Conservation (phyloP, 2,888 invertebrate species). For the Brachycybe producta region DNA sequence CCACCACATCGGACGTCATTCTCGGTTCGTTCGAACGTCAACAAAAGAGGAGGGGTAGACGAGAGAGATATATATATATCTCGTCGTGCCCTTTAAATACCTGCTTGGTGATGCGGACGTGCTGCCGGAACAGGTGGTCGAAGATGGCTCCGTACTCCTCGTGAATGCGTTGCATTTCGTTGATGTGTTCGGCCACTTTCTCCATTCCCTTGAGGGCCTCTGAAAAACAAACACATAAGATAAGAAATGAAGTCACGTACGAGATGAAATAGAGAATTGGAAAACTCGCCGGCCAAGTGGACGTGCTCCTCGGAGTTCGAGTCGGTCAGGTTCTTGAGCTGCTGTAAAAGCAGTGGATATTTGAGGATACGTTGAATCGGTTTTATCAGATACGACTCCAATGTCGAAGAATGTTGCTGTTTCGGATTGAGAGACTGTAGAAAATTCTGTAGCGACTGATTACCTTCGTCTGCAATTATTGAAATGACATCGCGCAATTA, state of each 20-base stretch:
- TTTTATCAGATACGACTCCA: slow-evolving; percentile 96
- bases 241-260: neutral
- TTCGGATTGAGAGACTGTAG: slow-evolving; percentile 85
- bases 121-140: slow-evolving; percentile 89
- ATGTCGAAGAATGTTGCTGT: slow-evolving; percentile 89
- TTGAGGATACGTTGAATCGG: slow-evolving; percentile 96
- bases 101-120: slow-evolving; percentile 87
- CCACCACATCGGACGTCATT: slow-evolving; percentile 13
- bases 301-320: slow-evolving; percentile 84
- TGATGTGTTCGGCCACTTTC: slow-evolving; percentile 96
- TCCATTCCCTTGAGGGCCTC: slow-evolving; percentile 96
- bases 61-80: neutral
- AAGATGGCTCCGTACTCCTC: slow-evolving; percentile 98
- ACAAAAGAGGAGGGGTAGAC: neutral
- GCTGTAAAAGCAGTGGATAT: slow-evolving; percentile 87
- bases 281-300: slow-evolving; percentile 52
- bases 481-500: slow-evolving; percentile 19
- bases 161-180: slow-evolving; percentile 98
- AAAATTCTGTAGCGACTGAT: slow-evolving; percentile 91
- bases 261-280: slow-evolving; percentile 1
- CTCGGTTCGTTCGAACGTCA: neutral
- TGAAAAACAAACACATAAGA: slow-evolving; percentile 35
- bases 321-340: slow-evolving; percentile 85
- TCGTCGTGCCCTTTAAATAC: slow-evolving; percentile 28
- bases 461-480: slow-evolving; percentile 65